Evolutionary conservation across 2,113 vertebrate genomes (phyloP).

Genomic region (Eulemur rufifrons): DNA sequence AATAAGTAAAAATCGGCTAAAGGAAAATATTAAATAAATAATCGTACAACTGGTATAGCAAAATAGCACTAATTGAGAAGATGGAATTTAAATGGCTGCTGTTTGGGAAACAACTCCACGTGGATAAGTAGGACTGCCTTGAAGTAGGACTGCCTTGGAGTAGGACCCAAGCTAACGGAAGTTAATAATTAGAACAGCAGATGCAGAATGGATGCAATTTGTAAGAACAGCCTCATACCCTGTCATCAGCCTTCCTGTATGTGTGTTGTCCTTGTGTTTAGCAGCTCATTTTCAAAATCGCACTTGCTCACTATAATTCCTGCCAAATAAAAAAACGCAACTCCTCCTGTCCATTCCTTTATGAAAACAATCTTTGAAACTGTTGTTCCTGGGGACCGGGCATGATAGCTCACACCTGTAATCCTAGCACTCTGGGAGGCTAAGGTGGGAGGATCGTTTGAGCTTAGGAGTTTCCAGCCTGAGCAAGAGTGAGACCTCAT

Average conservation of each 20-base stretch:
- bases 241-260: background rate
- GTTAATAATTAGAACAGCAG: background rate
- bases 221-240: background rate
- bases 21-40: no score
- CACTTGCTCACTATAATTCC: background rate
- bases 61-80: no score
- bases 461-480: no score
- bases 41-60: no score
- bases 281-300: background rate
- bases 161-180: background rate
- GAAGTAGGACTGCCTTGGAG: background rate
- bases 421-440: no score
- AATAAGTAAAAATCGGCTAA: no score
- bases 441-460: no score
- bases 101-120: no score
- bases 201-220: background rate
- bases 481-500: no score
- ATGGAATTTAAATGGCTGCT: no score
- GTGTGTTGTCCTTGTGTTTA: background rate
- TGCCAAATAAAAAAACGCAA: background rate
- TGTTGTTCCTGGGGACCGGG: background rate
- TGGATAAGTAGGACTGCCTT: background rate
- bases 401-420: no score
- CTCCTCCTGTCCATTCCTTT: background rate
- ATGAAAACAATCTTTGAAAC: conserved; percentile 61